A percentile compares a stretch with the other conserved stretches of the same genome.
These are phyloP conservation scores for Ctena decussata DNA, from an alignment of 2,888 invertebrate species.

Conservation along the genomic window DNA sequence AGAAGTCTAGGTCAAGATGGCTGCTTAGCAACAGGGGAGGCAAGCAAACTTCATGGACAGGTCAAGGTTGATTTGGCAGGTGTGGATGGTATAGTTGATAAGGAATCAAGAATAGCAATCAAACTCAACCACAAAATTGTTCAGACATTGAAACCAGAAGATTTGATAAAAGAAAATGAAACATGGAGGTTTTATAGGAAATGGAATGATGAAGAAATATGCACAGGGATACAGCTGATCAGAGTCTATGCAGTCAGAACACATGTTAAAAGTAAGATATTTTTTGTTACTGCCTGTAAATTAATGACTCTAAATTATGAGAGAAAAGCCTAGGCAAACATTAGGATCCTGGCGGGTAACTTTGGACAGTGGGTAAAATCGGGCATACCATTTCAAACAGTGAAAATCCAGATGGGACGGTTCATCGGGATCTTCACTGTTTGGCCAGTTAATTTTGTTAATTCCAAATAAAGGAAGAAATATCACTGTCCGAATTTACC, in stretches of 20 bases:
- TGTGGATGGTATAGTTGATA: conserved; percentile 67
- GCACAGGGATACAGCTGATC: conserved; percentile 67
- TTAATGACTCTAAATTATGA: too few species aligned
- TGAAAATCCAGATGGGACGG: too few species aligned
- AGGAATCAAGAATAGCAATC: conserved; percentile 62
- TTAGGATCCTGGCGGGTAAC: too few species aligned
- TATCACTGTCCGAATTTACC: too few species aligned
- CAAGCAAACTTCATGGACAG: conserved; percentile 47
- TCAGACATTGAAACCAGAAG: conserved; percentile 32
- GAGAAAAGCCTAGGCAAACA: too few species aligned
- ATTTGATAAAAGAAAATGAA: conserved; percentile 53
- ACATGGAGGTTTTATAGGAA: conserved; percentile 63
- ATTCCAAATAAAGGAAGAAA: too few species aligned
- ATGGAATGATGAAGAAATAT: conserved; percentile 67
- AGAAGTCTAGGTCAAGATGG: conserved; percentile 21
- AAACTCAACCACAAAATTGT: conserved; percentile 63
- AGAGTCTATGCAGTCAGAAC: conserved; percentile 69
- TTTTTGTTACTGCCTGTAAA: too few species aligned
- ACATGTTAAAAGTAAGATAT: conserved; percentile 67
- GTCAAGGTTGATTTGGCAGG: conserved; percentile 57
- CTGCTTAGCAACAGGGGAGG: conserved; percentile 72
- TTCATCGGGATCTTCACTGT: too few species aligned
- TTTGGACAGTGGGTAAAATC: too few species aligned
- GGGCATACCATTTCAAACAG: too few species aligned
- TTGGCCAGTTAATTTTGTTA: too few species aligned